phyloP scores from a whole-genome alignment of 2,113 vertebrate species.

The Phaethon lepturus region DNA sequence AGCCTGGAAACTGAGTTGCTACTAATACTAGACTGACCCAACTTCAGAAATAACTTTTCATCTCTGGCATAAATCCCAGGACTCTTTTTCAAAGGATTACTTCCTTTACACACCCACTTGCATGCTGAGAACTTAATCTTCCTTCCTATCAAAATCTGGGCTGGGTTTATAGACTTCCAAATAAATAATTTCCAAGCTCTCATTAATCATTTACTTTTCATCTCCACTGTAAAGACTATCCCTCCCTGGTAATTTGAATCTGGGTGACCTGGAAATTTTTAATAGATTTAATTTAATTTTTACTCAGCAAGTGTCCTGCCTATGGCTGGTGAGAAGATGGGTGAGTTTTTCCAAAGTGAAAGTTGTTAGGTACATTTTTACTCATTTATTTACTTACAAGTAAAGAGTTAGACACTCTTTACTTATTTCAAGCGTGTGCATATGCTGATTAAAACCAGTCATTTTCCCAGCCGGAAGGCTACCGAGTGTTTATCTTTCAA shows the following conservation, averaged over 20 bases:
- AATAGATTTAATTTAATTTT: slow-evolving; percentile 2
- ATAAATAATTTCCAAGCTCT: background rate
- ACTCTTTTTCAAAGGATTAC: slow-evolving; percentile 6
- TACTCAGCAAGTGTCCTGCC: background rate
- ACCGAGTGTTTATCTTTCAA: background rate
- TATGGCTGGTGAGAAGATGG: background rate
- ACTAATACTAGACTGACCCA: background rate
- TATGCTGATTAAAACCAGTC: background rate
- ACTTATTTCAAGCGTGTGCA: background rate
- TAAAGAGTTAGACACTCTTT: no score
- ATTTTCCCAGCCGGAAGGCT: background rate
- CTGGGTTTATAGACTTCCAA: slow-evolving; percentile 3
- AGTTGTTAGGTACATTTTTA: background rate
- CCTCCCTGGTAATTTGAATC: background rate
- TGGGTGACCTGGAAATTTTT: background rate
- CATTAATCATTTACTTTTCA: slow-evolving; percentile 38
- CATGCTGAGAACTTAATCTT: slow-evolving; percentile 22
- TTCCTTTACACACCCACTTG: slow-evolving; percentile 21
- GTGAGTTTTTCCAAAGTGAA: slow-evolving; percentile 7
- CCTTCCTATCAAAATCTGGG: slow-evolving; percentile 28
- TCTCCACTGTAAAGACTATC: background rate
- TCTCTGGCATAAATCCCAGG: background rate
- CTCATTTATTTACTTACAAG: background rate
- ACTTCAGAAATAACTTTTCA: background rate
- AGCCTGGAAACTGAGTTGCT: background rate